phyloP scores from a whole-genome alignment of 2,113 vertebrate genomes.

The Megaleporinus macrocephalus region DNA sequence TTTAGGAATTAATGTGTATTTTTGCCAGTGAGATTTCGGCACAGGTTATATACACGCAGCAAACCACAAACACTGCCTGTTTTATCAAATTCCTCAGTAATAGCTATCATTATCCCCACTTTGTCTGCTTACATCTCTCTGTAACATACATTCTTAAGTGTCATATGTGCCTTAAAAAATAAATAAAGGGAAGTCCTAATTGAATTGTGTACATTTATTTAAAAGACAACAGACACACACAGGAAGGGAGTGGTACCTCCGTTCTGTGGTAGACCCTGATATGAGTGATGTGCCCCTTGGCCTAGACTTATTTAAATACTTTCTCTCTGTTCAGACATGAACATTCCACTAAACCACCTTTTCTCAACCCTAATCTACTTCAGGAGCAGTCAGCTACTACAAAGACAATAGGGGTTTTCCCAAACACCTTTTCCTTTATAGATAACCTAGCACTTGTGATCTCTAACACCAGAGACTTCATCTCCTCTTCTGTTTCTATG shows the following conservation, averaged over 20 bases:
- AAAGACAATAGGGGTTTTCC: neutral
- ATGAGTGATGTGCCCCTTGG: neutral
- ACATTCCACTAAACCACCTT: neutral
- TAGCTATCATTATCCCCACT: neutral
- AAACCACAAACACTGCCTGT: neutral
- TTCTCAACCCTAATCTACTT: neutral
- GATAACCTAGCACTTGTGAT: neutral
- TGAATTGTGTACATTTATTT: neutral
- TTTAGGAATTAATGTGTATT: neutral
- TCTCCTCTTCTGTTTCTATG: neutral
- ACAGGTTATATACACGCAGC: neutral
- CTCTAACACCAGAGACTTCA: neutral
- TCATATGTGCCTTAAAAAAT: conserved; percentile 12
- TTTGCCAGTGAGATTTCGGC: neutral
- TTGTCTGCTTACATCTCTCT: neutral
- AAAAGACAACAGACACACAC: neutral
- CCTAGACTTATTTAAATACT: conserved; percentile 71
- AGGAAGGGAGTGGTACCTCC: neutral
- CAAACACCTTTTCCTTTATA: neutral
- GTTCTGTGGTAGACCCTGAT: neutral
- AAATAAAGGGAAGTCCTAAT: conserved; percentile 8
- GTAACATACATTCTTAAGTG: conserved; percentile 2
- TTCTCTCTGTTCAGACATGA: conserved; percentile 70
- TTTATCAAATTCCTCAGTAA: neutral
- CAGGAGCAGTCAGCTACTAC: neutral